These are phyloP conservation scores for Tor tambroides DNA, from an alignment of 2,113 vertebrate genomes.

Conservation along the genomic window DNA sequence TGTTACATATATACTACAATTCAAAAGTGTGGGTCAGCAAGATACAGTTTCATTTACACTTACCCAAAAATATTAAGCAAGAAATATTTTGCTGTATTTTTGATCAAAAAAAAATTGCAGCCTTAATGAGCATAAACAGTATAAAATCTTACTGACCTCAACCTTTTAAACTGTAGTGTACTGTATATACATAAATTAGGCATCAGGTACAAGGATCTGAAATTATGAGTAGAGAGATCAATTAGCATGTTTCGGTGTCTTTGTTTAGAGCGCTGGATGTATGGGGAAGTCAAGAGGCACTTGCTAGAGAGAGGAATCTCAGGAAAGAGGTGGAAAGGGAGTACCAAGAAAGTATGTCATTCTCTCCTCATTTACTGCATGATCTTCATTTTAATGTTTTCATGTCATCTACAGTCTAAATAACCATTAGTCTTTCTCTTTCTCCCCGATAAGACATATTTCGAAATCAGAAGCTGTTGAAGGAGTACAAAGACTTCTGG, in stretches of 20 bases:
- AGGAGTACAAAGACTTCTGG: constrained; percentile 95
- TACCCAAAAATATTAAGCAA: background rate
- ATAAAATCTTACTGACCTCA: background rate
- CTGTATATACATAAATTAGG: background rate
- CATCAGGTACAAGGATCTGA: background rate
- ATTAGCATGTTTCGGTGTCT: background rate
- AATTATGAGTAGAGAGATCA: background rate
- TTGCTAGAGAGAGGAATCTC: constrained; percentile 88
- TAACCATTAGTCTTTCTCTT: background rate
- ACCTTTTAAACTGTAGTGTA: background rate
- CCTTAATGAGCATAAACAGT: background rate
- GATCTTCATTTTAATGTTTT: background rate
- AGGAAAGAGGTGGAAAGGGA: constrained; percentile 90
- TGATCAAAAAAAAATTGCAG: background rate
- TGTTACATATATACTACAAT: background rate
- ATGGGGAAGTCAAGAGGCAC: constrained; percentile 95
- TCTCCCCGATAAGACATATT: constrained; percentile 82
- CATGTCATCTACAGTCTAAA: background rate
- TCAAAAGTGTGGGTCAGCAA: background rate
- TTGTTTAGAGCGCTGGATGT: constrained; percentile 89
- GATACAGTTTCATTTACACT: background rate
- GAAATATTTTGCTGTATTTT: background rate
- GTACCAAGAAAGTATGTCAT: constrained; percentile 92
- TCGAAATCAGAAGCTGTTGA: constrained; percentile 90
- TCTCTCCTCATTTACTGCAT: background rate